Evolutionary conservation across 2,888 invertebrate genomes (phyloP).

Genomic region (Aradus depressus): DNA sequence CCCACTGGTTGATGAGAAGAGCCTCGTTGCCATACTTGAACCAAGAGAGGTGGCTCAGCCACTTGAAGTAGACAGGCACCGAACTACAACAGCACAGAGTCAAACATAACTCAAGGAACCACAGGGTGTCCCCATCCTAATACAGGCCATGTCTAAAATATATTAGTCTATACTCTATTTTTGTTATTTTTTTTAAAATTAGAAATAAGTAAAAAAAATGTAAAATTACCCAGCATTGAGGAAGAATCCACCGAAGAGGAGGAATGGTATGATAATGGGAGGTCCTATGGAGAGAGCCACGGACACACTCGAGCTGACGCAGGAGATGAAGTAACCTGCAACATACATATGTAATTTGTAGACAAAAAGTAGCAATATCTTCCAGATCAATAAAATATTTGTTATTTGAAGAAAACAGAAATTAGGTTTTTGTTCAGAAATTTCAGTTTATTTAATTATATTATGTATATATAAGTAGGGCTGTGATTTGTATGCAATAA

Average conservation of each 20-base stretch:
- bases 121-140: no score
- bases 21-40: constrained; percentile 87
- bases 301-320: constrained; percentile 66
- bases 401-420: no score
- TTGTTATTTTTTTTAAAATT: background rate
- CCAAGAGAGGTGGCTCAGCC: constrained; percentile 84
- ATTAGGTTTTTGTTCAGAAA: no score
- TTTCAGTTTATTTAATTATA: no score
- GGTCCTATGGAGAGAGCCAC: constrained; percentile 87
- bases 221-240: constrained; percentile 69
- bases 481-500: no score
- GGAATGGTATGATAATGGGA: constrained; percentile 82
- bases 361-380: no score
- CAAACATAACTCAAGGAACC: no score
- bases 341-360: no score
- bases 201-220: background rate
- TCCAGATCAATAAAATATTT: no score
- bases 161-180: no score
- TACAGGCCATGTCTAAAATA: no score
- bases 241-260: constrained; percentile 93
- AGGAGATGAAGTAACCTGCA: constrained; percentile 83
- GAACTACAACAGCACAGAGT: constrained; percentile 45
- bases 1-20: constrained; percentile 79
- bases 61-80: constrained; percentile 69
- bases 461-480: no score